phyloP scores from a whole-genome alignment of 2,888 invertebrate genomes.

The Lasius fuliginosus region DNA sequence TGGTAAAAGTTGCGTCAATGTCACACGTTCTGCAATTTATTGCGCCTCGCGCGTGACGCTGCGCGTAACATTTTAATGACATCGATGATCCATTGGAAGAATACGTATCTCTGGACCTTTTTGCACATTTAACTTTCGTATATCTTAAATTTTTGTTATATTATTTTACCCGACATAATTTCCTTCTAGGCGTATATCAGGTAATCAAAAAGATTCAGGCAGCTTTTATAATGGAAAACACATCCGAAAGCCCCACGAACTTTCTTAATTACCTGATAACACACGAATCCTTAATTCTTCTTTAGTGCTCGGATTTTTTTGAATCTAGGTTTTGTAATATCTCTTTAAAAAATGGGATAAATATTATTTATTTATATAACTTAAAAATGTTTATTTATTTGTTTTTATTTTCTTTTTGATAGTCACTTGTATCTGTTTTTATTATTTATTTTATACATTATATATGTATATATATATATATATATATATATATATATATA shows the following conservation, averaged over 20 bases:
- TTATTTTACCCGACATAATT: neutral
- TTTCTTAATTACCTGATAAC: neutral
- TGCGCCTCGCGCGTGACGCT: slow-evolving; percentile 13
- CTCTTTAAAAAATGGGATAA: neutral
- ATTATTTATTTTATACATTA: neutral
- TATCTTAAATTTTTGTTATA: neutral
- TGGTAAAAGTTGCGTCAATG: slow-evolving; percentile 51
- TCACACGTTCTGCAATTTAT: slow-evolving; percentile 45
- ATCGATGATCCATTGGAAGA: neutral
- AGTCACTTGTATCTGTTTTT: neutral
- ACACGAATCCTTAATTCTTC: neutral
- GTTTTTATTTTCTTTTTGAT: neutral
- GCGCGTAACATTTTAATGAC: slow-evolving; percentile 37
- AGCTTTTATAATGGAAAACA: neutral
- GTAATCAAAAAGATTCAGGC: neutral
- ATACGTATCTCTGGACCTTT: neutral
- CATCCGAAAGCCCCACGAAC: neutral
- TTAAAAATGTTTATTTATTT: neutral
- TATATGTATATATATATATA: neutral
- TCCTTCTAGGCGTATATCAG: neutral
- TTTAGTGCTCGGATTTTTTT: neutral
- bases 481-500: neutral
- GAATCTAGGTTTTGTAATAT: neutral
- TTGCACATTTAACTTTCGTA: neutral
- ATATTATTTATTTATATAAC: neutral